Conservation (phyloP, 2,888 invertebrate species). For the Dicyrtoma fusca region DNA sequence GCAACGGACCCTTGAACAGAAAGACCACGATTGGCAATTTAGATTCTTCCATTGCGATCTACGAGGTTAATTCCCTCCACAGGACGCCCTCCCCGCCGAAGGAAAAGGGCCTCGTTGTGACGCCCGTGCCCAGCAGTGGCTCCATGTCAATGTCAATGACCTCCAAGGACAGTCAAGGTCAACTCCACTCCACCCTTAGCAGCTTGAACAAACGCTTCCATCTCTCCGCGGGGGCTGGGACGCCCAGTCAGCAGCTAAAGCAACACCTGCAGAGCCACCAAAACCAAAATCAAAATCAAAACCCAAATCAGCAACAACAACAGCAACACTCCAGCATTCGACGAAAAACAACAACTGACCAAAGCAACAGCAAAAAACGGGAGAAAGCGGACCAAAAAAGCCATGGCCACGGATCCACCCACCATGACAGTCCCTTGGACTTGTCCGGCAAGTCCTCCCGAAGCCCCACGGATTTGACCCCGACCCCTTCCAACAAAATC, state of each 20-base stretch:
- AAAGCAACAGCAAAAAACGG: too few species aligned
- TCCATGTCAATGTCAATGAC: too few species aligned
- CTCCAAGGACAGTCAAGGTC: too few species aligned
- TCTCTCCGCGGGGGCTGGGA: neutral
- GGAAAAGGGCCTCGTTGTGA: constrained; percentile 33
- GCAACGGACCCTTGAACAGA: neutral
- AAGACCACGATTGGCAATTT: constrained; percentile 30
- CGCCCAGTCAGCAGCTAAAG: neutral
- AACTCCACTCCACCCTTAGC: too few species aligned
- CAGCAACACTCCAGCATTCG: neutral
- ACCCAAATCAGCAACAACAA: constrained; percentile 8
- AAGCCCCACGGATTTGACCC: constrained; percentile 22
- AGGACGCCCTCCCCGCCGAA: constrained; percentile 21
- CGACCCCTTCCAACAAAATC: neutral
- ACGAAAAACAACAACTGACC: too few species aligned
- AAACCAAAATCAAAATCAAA: neutral
- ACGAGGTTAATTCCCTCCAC: constrained; percentile 29
- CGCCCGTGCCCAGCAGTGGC: constrained; percentile 11
- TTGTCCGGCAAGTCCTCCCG: constrained; percentile 41
- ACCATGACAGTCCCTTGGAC: constrained; percentile 35
- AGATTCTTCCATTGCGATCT: constrained; percentile 34
- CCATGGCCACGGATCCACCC: constrained; percentile 7
- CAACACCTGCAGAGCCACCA: neutral
- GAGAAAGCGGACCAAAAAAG: constrained; percentile 9
- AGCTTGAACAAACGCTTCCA: too few species aligned